These are phyloP conservation scores for Merops nubicus DNA, from an alignment of 2,113 vertebrate species.

Conservation along the genomic window DNA sequence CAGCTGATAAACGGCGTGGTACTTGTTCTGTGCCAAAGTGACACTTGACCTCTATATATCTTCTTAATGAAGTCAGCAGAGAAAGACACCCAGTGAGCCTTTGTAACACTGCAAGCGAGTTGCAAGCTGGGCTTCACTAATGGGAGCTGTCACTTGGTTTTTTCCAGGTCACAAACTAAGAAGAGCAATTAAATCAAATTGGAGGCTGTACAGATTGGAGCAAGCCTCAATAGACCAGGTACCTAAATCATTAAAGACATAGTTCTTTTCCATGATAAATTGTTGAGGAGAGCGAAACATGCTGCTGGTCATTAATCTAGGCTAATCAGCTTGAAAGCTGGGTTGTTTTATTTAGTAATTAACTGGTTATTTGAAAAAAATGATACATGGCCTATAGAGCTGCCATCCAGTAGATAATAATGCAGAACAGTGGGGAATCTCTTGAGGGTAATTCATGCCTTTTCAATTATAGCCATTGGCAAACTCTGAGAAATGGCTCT, in stretches of 20 bases:
- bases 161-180: constrained; percentile 86
- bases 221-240: constrained; percentile 79
- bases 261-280: constrained; percentile 93
- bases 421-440: constrained; percentile 67
- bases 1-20: constrained; percentile 53
- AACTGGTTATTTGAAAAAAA: constrained; percentile 88
- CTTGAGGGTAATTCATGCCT: constrained; percentile 72
- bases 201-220: constrained; percentile 76
- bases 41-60: constrained; percentile 80
- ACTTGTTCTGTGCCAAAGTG: constrained; percentile 65
- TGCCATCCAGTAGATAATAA: constrained; percentile 75
- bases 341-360: constrained; percentile 91
- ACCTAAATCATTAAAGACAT: constrained; percentile 91
- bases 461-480: constrained; percentile 75
- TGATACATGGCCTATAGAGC: constrained; percentile 85
- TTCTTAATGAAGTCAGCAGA: constrained; percentile 81
- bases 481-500: constrained; percentile 78
- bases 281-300: constrained; percentile 84
- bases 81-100: constrained; percentile 74
- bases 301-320: constrained; percentile 93
- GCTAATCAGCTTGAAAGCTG: constrained; percentile 88
- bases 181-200: constrained; percentile 91
- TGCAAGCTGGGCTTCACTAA: constrained; percentile 81
- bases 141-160: constrained; percentile 86
- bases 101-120: constrained; percentile 77